phyloP scores from a whole-genome alignment of 1,140 invertebrate species.

The Drosophila pruinosa region DNA sequence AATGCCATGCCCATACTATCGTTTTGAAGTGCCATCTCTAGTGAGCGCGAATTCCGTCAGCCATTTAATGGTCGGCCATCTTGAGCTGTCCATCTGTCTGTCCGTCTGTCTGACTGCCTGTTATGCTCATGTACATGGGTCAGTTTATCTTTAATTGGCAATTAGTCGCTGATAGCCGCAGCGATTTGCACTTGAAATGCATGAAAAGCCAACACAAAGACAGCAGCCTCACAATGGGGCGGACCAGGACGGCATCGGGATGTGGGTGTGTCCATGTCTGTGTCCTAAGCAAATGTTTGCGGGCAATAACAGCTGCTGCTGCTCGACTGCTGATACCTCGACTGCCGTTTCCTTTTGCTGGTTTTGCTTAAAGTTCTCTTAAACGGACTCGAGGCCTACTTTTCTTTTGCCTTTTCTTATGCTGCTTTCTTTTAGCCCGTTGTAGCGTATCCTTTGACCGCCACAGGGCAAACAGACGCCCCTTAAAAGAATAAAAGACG shows the following conservation, averaged over 20 bases:
- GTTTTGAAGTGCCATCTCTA: background rate
- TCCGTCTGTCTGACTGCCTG: background rate
- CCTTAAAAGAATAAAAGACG: constrained; percentile 30
- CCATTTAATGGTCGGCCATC: background rate
- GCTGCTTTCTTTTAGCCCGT: constrained; percentile 1
- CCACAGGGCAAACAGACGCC: constrained; percentile 60
- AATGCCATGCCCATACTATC: too few species aligned
- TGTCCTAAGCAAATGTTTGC: constrained; percentile 74
- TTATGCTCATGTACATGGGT: constrained; percentile 20
- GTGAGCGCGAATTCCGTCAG: background rate
- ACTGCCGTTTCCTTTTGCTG: background rate
- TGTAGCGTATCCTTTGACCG: constrained; percentile 63
- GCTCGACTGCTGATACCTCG: background rate
- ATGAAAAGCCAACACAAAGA: constrained; percentile 55
- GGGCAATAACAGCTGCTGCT: constrained; percentile 34
- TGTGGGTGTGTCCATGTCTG: background rate
- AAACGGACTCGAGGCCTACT: constrained; percentile 9
- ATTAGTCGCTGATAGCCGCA: constrained; percentile 73
- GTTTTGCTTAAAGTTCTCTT: constrained; percentile 27
- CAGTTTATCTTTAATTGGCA: constrained; percentile 74
- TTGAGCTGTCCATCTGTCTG: background rate
- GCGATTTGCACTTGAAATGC: constrained; percentile 72
- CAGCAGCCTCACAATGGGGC: too few species aligned
- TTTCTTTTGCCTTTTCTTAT: constrained; percentile 1
- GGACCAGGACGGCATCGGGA: constrained; percentile 41